These are phyloP conservation scores for Grapholita molesta DNA, from an alignment of 1,140 invertebrate genomes.

Conservation along the genomic window DNA sequence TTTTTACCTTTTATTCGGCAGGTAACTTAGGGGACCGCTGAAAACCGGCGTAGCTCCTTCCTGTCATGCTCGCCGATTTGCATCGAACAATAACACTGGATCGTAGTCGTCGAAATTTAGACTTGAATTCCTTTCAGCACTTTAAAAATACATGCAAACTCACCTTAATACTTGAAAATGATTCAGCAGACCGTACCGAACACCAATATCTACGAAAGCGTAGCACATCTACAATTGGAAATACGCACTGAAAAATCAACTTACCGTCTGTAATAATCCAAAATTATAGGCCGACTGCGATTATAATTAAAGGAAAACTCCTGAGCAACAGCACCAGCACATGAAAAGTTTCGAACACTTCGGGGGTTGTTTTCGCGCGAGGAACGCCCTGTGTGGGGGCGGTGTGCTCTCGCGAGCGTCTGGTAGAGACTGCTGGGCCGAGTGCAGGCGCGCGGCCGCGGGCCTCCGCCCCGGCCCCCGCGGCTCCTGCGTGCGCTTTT, in stretches of 20 bases:
- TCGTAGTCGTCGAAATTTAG: slow-evolving; percentile 18
- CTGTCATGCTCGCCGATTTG: slow-evolving; percentile 29
- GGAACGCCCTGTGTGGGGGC: slow-evolving; percentile 57
- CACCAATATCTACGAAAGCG: slow-evolving; percentile 35
- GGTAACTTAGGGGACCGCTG: slow-evolving; percentile 68
- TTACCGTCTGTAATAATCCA: slow-evolving; percentile 49
- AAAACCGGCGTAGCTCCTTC: slow-evolving; percentile 52
- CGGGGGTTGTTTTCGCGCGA: slow-evolving; percentile 50
- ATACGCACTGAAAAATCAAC: slow-evolving; percentile 25
- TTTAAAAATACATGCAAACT: not conserved
- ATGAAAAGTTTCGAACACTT: slow-evolving; percentile 56
- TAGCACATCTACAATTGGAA: slow-evolving; percentile 43
- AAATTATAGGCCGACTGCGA: slow-evolving; percentile 29
- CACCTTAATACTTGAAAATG: not conserved
- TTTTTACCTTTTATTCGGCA: slow-evolving; percentile 76
- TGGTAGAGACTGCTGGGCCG: slow-evolving; percentile 58
- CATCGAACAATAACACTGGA: slow-evolving; percentile 13
- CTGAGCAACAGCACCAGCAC: slow-evolving; percentile 57
- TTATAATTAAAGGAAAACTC: slow-evolving; percentile 29
- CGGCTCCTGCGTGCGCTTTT: slow-evolving; percentile 71
- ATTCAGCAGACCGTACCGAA: slow-evolving; percentile 17
- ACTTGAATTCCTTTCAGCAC: slow-evolving; percentile 13
- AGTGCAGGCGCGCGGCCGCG: slow-evolving; percentile 52
- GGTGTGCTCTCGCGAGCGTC: slow-evolving; percentile 68
- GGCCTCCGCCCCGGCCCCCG: slow-evolving; percentile 46